A percentile compares a stretch with the other conserved stretches of the same genome.
Evolutionary conservation across 2,797 vertebrate genomes (phyloP).

Genomic region (Eospalax fontanierii): DNA sequence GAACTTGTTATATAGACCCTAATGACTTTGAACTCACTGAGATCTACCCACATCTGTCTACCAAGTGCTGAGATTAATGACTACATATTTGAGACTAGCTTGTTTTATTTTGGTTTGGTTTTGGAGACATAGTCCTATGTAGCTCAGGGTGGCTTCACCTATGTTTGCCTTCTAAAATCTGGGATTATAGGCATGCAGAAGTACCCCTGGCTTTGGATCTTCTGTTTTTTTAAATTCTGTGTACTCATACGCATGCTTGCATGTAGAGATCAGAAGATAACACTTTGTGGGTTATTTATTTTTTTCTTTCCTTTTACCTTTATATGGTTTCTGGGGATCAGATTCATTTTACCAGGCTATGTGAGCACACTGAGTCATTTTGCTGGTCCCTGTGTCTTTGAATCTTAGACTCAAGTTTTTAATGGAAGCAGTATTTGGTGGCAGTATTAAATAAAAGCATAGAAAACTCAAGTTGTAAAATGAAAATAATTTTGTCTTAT

Average conservation of each 20-base stretch:
- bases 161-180: not conserved
- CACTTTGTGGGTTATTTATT: too few relatives aligned
- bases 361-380: too few relatives aligned
- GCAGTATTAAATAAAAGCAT: slow-evolving; percentile 28
- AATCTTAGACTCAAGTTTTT: slow-evolving; percentile 28
- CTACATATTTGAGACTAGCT: not conserved
- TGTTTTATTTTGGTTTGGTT: not conserved
- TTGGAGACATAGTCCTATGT: not conserved
- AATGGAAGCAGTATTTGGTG: not conserved
- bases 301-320: too few relatives aligned
- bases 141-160: too few relatives aligned
- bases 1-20: not conserved
- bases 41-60: not conserved
- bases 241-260: too few relatives aligned
- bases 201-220: not conserved
- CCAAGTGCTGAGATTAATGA: not conserved
- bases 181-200: not conserved
- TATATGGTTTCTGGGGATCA: too few relatives aligned
- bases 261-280: too few relatives aligned
- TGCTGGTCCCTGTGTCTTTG: too few relatives aligned
- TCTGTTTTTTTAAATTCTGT: not conserved
- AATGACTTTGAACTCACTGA: not conserved
- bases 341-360: too few relatives aligned
- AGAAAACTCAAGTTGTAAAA: slow-evolving; percentile 46
- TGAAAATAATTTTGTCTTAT: slow-evolving; percentile 64